Conservation (phyloP, 2,113 vertebrate genomes). For the Vimba vimba region DNA sequence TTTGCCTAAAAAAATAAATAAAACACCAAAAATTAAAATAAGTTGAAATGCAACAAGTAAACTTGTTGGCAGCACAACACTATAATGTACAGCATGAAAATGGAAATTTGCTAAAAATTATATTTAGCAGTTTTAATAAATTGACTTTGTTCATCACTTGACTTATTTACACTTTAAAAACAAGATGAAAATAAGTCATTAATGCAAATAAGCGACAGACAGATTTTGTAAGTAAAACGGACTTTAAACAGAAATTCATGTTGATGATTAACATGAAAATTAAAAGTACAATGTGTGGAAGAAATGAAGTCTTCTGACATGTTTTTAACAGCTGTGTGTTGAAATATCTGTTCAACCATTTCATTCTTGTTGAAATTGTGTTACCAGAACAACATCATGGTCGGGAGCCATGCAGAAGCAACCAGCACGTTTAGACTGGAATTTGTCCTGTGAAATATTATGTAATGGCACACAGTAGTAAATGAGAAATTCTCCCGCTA, state of each 20-base stretch:
- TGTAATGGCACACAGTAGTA: background rate
- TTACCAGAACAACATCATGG: slow-evolving; percentile 7
- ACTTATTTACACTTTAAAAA: too few relatives aligned
- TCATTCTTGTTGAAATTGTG: background rate
- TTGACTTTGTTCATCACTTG: too few relatives aligned
- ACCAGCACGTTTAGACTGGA: slow-evolving; percentile 11
- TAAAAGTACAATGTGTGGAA: background rate
- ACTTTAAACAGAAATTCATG: background rate
- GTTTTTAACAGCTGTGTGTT: slow-evolving; percentile 16
- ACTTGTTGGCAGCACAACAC: background rate
- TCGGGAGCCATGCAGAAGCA: slow-evolving; percentile 19
- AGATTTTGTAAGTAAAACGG: background rate
- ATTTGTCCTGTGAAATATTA: slow-evolving; percentile 35
- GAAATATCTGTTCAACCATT: background rate
- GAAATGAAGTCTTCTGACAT: background rate
- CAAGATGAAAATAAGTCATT: too few relatives aligned
- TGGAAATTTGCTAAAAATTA: background rate
- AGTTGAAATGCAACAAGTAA: background rate
- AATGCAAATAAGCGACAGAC: too few relatives aligned
- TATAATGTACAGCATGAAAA: background rate
- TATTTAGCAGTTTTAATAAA: background rate
- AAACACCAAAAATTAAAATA: background rate
- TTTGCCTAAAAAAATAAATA: background rate
- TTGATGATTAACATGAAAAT: background rate
- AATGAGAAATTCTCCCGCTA: slow-evolving; percentile 14